Base-by-base conservation (phyloP, 2,797 vertebrate genomes). In the Orientallactaga sibirica region DNA sequence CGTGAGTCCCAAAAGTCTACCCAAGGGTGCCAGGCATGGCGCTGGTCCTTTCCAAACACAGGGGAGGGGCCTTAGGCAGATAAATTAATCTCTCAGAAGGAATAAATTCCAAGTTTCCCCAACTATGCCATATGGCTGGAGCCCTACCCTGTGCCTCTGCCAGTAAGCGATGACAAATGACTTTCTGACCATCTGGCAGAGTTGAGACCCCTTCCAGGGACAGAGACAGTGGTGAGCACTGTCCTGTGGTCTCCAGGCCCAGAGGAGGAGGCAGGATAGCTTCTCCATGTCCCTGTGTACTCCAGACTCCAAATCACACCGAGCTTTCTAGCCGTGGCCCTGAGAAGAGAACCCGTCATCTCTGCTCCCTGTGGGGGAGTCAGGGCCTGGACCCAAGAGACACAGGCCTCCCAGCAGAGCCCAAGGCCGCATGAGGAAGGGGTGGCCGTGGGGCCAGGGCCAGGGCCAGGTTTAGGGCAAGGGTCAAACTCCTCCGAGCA, bases 401-500 rank as follows among this genome's bases (percentile, higher is more conserved):
- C 52, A 95, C 68, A 95, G 64, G 88, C 66, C 73, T 74, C 48
- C 58, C 18, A 85, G n/a, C 41, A 90, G 82, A 92, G 82, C 27
- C 86, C 18, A n/a, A 7, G 74, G 24, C 58, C 92, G 76, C 27
- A 37, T n/a, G 33, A 62, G 62, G 48, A 95, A 92, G 62, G 68
- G 61, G 70, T 77, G 55, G 73, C 79, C 75, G 12, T 55, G 84
- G 86, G 74, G 89, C 78, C 81, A 87, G 79, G 74, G 89, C 78
- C 81, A 87, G 79, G 80, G 77, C 80, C 22, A 88, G 93, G 70
- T 77, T 79, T 41, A 95, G 80, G 90, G 93, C 94, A 96, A 81
- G 74, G 93, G 96, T 95, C 96, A 96, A 62, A 90, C 78, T 88
- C 96, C 93, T 95, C 87, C 9, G 1, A 88, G 88, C 84, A 86